Base-by-base conservation (phyloP, 2,888 invertebrate genomes). In the Parnassius apollo region DNA sequence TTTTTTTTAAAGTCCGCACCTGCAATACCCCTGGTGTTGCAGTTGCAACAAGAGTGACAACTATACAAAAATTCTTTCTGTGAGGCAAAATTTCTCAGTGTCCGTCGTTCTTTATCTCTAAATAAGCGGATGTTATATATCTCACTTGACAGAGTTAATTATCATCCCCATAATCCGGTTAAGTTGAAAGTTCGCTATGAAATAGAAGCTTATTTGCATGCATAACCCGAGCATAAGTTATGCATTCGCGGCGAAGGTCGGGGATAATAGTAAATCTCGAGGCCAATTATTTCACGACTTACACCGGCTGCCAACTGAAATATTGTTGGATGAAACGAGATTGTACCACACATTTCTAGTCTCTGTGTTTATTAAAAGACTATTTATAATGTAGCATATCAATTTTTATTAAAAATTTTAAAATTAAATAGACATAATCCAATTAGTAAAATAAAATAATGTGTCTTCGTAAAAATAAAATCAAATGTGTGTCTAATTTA, bases 201-300 rank as follows among this genome's bases (percentile, higher is more conserved):
- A 68, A 66, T 70, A 71, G 69, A 67, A 69, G 67, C 65, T 67
- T 68, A 72, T 74, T 73, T 73, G 69, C 74, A 76, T 75, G 67
- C 66, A 62, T 51, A 22, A 50, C 55, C 52, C 59, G 45, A 44
- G 63, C 55, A 52, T 57, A 62, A 65, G 65, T 65, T 65, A 68
- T 56, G 51, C 63, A 68, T 68, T 69, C 68, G 49, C 13, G 8
- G 49, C 9, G 49, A 69, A 66, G 68, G 66, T 66, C 66, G 66
- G 59, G 69, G 71, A 71, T 72, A 77, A 80, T 63, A 71, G 73
- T 80, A 77, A 77, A 80, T 80, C 78, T 69, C 61, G 57, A 65
- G 66, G 74, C 78, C 81, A 82, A 82, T 82, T 82, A 82, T 80
- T 75, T 74, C 70, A 69, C 71, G 74, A 76, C 75, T 74, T 78